Percentiles rank a stretch among this genome's conserved stretches.
These are phyloP conservation scores for Muschampia plurimacula DNA, from an alignment of 2,888 invertebrate species.

Conservation along the genomic window DNA sequence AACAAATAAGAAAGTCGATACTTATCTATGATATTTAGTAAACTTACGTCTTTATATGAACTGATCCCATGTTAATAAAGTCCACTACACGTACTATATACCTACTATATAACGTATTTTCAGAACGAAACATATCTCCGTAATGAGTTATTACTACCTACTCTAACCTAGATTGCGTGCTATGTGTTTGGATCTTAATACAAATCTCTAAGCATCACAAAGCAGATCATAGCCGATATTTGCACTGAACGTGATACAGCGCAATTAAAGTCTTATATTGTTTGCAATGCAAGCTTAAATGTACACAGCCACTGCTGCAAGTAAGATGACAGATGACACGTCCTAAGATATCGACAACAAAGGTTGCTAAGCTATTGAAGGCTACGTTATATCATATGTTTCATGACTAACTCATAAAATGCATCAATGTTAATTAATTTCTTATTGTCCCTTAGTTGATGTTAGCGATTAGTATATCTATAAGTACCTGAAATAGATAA, in stretches of 20 bases:
- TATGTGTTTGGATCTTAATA: background rate
- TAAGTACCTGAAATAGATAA: background rate
- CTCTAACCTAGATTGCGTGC: background rate
- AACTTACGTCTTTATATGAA: too few species aligned
- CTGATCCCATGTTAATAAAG: too few species aligned
- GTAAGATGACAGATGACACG: slow-evolving; percentile 29
- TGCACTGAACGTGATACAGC: slow-evolving; percentile 53
- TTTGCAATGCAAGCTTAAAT: slow-evolving; percentile 28
- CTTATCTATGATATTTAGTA: too few species aligned
- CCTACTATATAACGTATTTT: too few species aligned
- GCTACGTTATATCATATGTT: slow-evolving; percentile 15
- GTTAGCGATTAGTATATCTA: background rate
- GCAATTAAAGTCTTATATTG: slow-evolving; percentile 45
- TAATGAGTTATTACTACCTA: too few species aligned
- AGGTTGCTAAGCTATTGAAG: slow-evolving; percentile 22
- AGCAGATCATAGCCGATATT: slow-evolving; percentile 30
- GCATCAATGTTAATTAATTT: background rate
- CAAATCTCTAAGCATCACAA: background rate
- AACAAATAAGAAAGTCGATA: too few species aligned
- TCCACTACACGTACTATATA: too few species aligned
- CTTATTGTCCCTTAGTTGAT: background rate
- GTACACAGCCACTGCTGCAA: slow-evolving; percentile 2
- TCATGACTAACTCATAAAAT: slow-evolving; percentile 21
- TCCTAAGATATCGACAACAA: slow-evolving; percentile 24
- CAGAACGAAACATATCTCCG: too few species aligned